Conservation (phyloP, 2,888 invertebrate species). For the Leptinotarsa peninsularis region DNA sequence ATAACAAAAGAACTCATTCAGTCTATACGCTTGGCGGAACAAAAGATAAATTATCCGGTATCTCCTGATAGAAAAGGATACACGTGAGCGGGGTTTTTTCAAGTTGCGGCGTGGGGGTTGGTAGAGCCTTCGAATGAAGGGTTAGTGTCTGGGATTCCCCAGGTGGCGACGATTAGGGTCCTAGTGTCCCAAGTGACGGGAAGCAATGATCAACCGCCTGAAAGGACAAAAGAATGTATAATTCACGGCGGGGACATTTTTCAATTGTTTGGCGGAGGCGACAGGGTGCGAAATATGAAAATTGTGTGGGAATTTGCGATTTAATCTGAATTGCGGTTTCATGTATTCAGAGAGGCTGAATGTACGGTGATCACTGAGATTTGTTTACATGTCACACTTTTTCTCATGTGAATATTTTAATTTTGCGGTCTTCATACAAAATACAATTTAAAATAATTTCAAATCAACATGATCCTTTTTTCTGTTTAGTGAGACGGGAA, state of each 20-base stretch:
- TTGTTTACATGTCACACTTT: too few relatives aligned
- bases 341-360: neutral
- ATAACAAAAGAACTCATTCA: conserved; percentile 44
- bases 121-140: conserved; percentile 34
- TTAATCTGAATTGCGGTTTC: neutral
- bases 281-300: neutral
- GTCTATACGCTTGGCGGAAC: conserved; percentile 46
- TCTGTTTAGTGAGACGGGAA: too few relatives aligned
- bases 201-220: conserved; percentile 15
- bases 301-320: neutral
- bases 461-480: too few relatives aligned
- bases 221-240: conserved; percentile 7
- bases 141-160: conserved; percentile 53
- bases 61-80: conserved; percentile 53
- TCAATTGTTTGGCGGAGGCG: neutral
- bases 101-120: conserved; percentile 29
- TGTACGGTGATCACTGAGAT: too few relatives aligned
- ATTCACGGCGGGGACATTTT: conserved; percentile 7
- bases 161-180: conserved; percentile 58
- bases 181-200: neutral
- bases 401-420: too few relatives aligned
- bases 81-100: conserved; percentile 49
- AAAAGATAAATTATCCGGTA: conserved; percentile 61
- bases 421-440: too few relatives aligned
- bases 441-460: too few relatives aligned